Evolutionary conservation across 1,140 invertebrate species (phyloP).

Genomic region (Panulirus ornatus): DNA sequence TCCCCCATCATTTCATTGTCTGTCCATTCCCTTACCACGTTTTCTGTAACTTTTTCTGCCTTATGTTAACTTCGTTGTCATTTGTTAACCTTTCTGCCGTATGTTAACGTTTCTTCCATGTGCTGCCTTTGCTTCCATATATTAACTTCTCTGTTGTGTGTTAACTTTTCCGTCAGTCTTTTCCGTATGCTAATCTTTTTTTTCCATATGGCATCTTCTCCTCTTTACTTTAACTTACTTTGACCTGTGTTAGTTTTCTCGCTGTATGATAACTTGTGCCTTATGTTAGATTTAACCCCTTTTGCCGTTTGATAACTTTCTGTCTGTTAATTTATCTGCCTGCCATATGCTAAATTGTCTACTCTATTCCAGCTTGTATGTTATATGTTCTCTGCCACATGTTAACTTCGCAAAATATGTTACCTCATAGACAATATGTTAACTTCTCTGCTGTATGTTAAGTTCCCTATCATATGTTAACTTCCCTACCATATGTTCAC

Average conservation of each 20-base stretch:
- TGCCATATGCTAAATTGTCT: neutral
- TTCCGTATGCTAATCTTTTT: neutral
- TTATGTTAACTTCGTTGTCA: neutral
- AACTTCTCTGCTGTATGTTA: too few species aligned
- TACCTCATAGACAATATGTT: too few species aligned
- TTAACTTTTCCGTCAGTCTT: neutral
- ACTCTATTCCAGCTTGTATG: too few species aligned
- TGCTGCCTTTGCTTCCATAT: neutral
- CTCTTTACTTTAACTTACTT: neutral
- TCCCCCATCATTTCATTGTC: neutral
- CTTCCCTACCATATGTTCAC: too few species aligned
- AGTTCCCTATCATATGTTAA: too few species aligned
- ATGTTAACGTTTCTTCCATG: neutral
- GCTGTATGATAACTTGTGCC: too few species aligned
- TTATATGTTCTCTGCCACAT: too few species aligned
- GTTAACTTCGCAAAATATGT: too few species aligned
- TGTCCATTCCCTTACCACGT: neutral
- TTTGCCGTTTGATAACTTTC: neutral
- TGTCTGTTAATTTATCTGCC: neutral
- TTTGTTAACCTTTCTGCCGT: neutral
- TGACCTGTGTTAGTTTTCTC: neutral
- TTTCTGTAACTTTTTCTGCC: neutral
- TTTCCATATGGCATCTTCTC: too few species aligned
- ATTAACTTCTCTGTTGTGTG: neutral
- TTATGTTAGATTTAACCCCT: neutral